Evolutionary conservation across 2,113 vertebrate genomes (phyloP), one percentile per base, ranked within the genome.

Genomic region (Emydura subglobosa): DNA sequence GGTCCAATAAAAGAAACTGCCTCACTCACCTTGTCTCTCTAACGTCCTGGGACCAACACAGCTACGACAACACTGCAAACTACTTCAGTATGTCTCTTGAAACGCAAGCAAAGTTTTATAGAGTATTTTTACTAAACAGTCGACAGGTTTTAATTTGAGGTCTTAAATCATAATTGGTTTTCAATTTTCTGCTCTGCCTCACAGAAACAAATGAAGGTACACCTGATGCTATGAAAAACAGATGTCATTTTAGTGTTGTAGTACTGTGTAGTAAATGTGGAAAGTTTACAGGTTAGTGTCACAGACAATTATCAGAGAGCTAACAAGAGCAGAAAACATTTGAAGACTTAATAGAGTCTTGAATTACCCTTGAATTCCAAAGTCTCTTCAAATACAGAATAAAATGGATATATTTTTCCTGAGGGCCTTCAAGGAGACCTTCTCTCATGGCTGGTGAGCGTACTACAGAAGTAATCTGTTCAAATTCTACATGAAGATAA

Each of bases 171-270:
- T 81, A 94, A 94, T 93, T 95, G 92, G 79, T 93, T 96, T 90
- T 94, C 88, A 87, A 61, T 97, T 97, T 95, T 94, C 95, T 92
- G 91, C 96, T 91, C 90, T 95, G 79, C 82, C 85, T 93, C 94
- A 80, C 96, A 88, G 83, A 79, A 24, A 54, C 78, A 8, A 95
- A 97, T 87, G 96, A 96, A 86, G 80, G 94, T 79, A 86, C 95
- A 97, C 96, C 95, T 97, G 96, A 94, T n/a, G 89, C 95, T 95
- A 51, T 96, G 93, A 97, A 97, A 97, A 88, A 17, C 96, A 97
- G 94, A 94, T 97, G 92, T 81, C 89, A 85, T 83, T 87, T 82
- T 74, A 65, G 80, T 78, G 59, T 92, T 90, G 44, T 72, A 24
- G 85, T 74, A 2, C 91, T 68, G 14, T 3, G 61, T 54, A 91